A percentile compares a stretch with the other conserved stretches of the same genome.
phyloP scores from a whole-genome alignment of 2,113 vertebrate species.

The Tenrec ecaudatus region DNA sequence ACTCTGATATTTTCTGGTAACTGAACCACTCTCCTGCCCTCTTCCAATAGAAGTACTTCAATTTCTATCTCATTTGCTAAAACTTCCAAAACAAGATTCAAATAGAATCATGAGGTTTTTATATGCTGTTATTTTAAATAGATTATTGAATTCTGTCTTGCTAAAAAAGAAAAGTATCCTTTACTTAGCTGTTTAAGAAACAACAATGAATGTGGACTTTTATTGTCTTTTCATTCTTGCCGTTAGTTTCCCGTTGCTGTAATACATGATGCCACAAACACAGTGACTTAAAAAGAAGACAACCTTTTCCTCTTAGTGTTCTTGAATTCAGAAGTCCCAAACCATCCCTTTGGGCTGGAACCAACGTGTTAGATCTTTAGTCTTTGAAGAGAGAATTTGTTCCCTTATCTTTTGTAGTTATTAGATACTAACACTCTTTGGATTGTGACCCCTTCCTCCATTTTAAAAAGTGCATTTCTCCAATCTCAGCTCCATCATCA shows the following conservation, averaged over 20 bases:
- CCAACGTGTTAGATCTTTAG: neutral
- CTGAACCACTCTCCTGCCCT: neutral
- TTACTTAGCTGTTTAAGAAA: neutral
- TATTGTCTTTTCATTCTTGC: neutral
- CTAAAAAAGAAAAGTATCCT: neutral
- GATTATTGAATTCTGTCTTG: neutral
- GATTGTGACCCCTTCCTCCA: neutral
- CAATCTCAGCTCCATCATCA: neutral
- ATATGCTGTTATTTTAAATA: neutral
- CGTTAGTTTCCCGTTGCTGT: neutral
- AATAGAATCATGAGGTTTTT: neutral
- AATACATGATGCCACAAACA: neutral
- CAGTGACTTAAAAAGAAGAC: neutral
- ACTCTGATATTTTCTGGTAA: neutral
- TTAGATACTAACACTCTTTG: neutral
- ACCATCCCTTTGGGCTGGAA: neutral
- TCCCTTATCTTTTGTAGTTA: neutral
- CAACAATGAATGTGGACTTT: neutral
- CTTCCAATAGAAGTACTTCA: neutral
- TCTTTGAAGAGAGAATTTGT: neutral
- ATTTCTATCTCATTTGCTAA: neutral
- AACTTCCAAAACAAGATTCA: conserved; percentile 4
- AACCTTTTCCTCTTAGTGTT: neutral
- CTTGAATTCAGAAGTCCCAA: neutral
- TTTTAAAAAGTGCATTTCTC: neutral